Evolutionary conservation across 2,797 vertebrate species (phyloP), one percentile per base, ranked within the genome.

Genomic region (Stomatorhinus walkeri): DNA sequence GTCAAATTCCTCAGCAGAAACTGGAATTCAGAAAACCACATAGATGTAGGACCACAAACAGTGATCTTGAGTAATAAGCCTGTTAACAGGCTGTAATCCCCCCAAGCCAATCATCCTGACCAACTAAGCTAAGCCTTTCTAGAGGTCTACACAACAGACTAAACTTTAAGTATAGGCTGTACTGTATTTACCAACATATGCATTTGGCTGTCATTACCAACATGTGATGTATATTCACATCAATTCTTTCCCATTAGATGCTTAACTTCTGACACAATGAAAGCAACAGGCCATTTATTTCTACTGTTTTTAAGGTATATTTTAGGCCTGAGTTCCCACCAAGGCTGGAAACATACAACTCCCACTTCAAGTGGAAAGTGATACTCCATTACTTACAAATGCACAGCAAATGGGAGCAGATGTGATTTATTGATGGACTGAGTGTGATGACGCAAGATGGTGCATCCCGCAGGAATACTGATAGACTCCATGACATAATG

Each of bases 401-500:
- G 88, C 51, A 88, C 88, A 87, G 14, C 32, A 90, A 91, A 32
- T 36, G 72, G 93, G 88, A 64, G 36, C 92, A 94, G 93, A 90
- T 43, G 90, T 90, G 92, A 94, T 93, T 94, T 95, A 95, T 93
- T 93, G 91, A 83, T 28, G 93, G 94, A 92, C 14, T 89, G 90
- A 89, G 91, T 92, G 94, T 94, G 93, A 95, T 93, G 93, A 94
- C 94, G 94, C 90, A 94, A 95, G 95, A 94, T 93, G 94, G 94
- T 93, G 93, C 93, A 93, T 95, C 95, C 94, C 94, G 92, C 91
- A 91, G 92, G 94, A 92, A 94, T 93, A 94, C 93, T 95, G 95
- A 96, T 96, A 95, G 96, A 95, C 94, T 93, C 94, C 91, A 93
- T 95, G 95, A 96, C 95, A 96, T 94, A 95, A 96, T 94, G 95